Evolutionary conservation across 1,140 invertebrate genomes (phyloP), one percentile per base, ranked within the genome.

Genomic region (Hetaerina americana): DNA sequence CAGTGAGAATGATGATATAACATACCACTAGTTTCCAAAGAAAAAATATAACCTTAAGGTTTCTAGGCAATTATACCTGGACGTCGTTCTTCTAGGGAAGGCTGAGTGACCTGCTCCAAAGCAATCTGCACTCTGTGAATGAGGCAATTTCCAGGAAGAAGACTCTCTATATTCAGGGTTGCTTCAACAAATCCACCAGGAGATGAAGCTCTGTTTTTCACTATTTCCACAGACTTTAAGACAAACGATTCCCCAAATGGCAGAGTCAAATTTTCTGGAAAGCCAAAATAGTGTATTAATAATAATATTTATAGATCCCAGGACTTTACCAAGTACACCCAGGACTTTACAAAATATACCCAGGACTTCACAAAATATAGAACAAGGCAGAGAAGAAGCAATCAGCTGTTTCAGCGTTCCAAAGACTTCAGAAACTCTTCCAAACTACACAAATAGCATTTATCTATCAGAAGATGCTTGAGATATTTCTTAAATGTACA

Each of bases 131-230:
- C 82, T 27, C 76, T 78, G 10, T 81, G 83, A 69, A 85, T 86
- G 5, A 83, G 80, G 66, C 89, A 78, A 25, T 82, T 81, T 66
- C 84, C 82, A 0, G 88, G 89, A 76, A 89, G 84, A 71, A 85
- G 82, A 73, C 84, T 87, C 68, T 84, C 81, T 18, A 90, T 70
- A 71, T 79, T 80, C 0, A 90, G 74, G 49, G 86, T 83, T 0
- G 90, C 82, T 57, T 82, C 78, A 25, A 90, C 82, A 5, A 80
- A 78, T 70, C 84, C 84, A 76, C 88, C 85, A 72, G 88, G 84
- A 66, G 85, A 82, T 5, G 87, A 79, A 71, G 80, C 79, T 72
- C 86, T 85, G 40, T 79, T 80, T 28, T 83, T 79, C 75, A 81
- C 81, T 18, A 85, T 78, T 72, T 81, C 79, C 77, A 85, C 81